Conservation (phyloP, 2,888 invertebrate genomes). For the Dioctria rufipes region DNA sequence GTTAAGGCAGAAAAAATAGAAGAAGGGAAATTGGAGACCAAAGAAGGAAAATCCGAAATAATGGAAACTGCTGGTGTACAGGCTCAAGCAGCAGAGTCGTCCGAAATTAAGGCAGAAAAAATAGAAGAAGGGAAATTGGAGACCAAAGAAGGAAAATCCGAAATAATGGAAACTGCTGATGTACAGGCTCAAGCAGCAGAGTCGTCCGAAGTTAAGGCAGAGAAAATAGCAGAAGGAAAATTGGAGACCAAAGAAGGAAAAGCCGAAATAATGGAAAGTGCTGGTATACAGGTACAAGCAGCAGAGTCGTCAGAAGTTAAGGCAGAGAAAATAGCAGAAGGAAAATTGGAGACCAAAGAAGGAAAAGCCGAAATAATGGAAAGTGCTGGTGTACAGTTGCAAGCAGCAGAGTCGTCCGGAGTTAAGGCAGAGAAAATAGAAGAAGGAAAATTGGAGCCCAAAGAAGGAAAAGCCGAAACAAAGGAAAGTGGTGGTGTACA, state of each 20-base stretch:
- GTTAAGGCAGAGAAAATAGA: too few species aligned
- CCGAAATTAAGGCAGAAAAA: too few species aligned
- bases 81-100: slow-evolving; percentile 3
- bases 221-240: slow-evolving; percentile 33
- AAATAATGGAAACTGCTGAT: not conserved
- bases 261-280: slow-evolving; percentile 52
- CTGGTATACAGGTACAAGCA: not conserved
- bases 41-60: not conserved
- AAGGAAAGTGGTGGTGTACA: not conserved
- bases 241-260: not conserved
- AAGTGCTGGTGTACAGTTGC: slow-evolving; percentile 55
- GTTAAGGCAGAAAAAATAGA: slow-evolving; percentile 36
- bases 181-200: slow-evolving; percentile 53
- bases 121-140: too few species aligned
- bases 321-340: slow-evolving; percentile 57
- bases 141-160: not conserved
- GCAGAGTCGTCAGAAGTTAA: slow-evolving; percentile 6
- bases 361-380: too few species aligned
- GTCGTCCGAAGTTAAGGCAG: slow-evolving; percentile 23
- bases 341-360: slow-evolving; percentile 57
- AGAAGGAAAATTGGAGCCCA: too few species aligned
- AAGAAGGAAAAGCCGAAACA: not conserved
- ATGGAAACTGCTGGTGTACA: slow-evolving; percentile 51
- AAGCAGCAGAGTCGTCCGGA: not conserved
- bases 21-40: slow-evolving; percentile 60